Evolutionary conservation across 2,797 vertebrate species (phyloP).

Genomic region (Epinephelus coioides): DNA sequence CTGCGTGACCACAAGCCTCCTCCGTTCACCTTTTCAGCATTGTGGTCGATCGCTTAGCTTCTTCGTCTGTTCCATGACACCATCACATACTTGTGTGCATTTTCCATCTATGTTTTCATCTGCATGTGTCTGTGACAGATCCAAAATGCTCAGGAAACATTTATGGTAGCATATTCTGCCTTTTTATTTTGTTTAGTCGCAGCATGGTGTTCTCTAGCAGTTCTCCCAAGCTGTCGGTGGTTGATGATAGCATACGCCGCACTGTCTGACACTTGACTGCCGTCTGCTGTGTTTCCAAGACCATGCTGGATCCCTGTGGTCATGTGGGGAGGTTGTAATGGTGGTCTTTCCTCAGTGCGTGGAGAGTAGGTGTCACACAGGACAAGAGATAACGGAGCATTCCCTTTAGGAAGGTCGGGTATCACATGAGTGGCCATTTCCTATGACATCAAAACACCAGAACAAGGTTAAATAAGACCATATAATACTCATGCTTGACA

Average conservation of each 20-base stretch:
- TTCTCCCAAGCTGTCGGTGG: slow-evolving; percentile 4
- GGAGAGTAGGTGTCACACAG: slow-evolving; percentile 14
- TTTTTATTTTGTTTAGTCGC: slow-evolving; percentile 7
- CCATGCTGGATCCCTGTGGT: neutral
- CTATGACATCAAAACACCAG: slow-evolving; percentile 42
- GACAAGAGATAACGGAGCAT: neutral
- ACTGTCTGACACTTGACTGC: neutral
- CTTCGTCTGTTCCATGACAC: slow-evolving; percentile 25
- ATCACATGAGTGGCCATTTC: slow-evolving; percentile 28
- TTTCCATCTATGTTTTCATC: neutral
- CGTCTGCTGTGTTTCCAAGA: neutral
- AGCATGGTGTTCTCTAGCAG: neutral
- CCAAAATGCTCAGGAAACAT: slow-evolving; percentile 40
- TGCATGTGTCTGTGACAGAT: neutral
- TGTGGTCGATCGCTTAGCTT: neutral
- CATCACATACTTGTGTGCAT: neutral
- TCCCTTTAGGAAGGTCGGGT: slow-evolving; percentile 34
- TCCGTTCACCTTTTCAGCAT: neutral
- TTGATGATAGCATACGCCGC: slow-evolving; percentile 62
- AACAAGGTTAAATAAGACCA: neutral
- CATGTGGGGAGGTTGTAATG: neutral
- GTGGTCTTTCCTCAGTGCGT: neutral
- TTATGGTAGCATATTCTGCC: slow-evolving; percentile 62
- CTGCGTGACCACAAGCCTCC: slow-evolving; percentile 35
- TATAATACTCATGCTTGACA: neutral